Conservation (phyloP, 2,113 vertebrate species). For the Oxyruncus cristatus region DNA sequence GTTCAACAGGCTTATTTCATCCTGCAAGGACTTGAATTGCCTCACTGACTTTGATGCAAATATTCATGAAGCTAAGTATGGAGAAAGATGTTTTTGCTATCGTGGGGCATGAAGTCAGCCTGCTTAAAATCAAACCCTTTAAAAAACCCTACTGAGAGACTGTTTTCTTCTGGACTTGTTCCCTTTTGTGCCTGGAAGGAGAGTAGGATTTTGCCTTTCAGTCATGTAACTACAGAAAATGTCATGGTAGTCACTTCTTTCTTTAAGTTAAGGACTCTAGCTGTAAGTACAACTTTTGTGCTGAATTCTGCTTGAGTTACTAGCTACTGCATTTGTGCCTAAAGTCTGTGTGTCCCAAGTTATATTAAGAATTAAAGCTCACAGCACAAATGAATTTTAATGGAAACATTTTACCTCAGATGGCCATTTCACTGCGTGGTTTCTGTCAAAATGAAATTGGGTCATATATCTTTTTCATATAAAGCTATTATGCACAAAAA, state of each 20-base stretch:
- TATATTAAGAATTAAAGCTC: conserved; percentile 17
- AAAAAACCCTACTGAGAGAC: neutral
- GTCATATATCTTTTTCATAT: neutral
- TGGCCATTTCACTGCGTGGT: neutral
- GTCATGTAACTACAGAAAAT: neutral
- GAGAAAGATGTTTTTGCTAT: neutral
- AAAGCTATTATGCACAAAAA: neutral
- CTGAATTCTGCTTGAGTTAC: neutral
- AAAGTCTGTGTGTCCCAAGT: neutral
- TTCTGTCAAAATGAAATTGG: conserved; percentile 12
- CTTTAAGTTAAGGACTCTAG: neutral
- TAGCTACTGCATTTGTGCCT: neutral
- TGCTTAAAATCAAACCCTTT: neutral
- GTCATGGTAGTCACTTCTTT: neutral
- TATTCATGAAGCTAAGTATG: neutral
- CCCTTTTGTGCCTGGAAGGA: neutral
- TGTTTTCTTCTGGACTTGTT: neutral
- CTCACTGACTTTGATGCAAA: neutral
- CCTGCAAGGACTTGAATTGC: neutral
- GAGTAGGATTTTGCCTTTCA: neutral
- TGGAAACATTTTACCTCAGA: neutral
- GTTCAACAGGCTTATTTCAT: neutral
- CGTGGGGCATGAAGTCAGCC: neutral
- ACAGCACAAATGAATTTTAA: neutral
- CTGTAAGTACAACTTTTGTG: neutral